Conservation (phyloP, 2,113 vertebrate genomes). For the Psammodynastes pulverulentus region DNA sequence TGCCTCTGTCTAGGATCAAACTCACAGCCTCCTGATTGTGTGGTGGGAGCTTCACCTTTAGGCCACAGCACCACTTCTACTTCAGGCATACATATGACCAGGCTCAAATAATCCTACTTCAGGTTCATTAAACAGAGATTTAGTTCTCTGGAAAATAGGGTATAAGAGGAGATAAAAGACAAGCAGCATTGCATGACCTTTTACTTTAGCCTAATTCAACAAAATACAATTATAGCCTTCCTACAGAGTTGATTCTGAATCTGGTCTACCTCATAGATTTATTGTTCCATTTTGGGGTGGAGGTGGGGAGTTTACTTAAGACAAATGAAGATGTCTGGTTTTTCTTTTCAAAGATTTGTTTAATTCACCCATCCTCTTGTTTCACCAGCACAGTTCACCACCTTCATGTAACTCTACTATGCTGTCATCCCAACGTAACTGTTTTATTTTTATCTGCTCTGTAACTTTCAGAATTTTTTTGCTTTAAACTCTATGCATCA, state of each 20-base stretch:
- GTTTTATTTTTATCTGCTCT: constrained; percentile 95
- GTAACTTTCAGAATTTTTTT: constrained; percentile 92
- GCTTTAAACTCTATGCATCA: constrained; percentile 84
- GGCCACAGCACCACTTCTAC: no score
- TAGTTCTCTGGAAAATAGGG: no score
- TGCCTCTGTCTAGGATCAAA: no score
- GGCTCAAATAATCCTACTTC: no score
- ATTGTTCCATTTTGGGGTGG: not conserved
- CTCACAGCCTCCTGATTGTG: no score
- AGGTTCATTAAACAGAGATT: no score
- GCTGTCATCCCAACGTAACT: constrained; percentile 85
- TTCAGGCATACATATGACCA: no score
- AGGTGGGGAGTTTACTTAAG: constrained; percentile 75
- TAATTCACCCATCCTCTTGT: constrained; percentile 87
- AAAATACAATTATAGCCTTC: not conserved
- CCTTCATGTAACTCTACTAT: constrained; percentile 94
- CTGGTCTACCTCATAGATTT: no score
- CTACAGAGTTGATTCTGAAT: no score
- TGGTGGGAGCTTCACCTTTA: no score
- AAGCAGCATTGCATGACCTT: constrained; percentile 75
- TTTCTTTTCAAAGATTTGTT: constrained; percentile 98
- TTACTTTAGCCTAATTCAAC: constrained; percentile 46
- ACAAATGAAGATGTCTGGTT: constrained; percentile 92
- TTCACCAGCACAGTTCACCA: constrained; percentile 92
- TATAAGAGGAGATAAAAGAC: no score